These are phyloP conservation scores for Andrena praecox DNA, from an alignment of 2,888 invertebrate species.

Conservation along the genomic window DNA sequence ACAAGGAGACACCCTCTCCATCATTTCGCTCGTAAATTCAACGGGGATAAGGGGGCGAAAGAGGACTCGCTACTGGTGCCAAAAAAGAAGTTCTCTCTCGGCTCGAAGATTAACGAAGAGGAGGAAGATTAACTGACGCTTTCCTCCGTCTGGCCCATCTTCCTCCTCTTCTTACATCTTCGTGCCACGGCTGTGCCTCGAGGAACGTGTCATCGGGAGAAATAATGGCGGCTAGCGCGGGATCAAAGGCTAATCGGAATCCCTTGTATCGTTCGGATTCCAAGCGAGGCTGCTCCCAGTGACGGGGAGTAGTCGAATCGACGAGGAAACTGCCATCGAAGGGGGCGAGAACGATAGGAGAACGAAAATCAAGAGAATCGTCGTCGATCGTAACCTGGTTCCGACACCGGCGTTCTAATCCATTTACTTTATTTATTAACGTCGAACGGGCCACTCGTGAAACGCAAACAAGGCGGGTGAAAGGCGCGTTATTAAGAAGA, in stretches of 20 bases:
- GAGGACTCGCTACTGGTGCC: constrained; percentile 57
- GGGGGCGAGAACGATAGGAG: not conserved
- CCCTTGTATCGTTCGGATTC: constrained; percentile 48
- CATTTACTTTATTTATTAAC: too few species aligned
- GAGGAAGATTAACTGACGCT: constrained; percentile 67
- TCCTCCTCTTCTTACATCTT: constrained; percentile 29
- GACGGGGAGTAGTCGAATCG: not conserved
- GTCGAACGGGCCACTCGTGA: too few species aligned
- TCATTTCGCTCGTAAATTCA: constrained; percentile 77
- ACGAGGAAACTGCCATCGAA: not conserved
- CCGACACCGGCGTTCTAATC: not conserved
- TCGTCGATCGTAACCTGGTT: not conserved
- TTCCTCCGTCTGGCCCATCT: constrained; percentile 3
- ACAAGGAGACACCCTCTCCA: constrained; percentile 72
- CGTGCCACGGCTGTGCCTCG: constrained; percentile 5
- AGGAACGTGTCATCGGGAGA: constrained; percentile 53
- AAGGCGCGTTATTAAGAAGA: too few species aligned
- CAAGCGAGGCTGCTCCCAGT: not conserved
- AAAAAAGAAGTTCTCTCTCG: constrained; percentile 73
- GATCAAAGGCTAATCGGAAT: constrained; percentile 61
- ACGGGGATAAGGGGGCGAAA: constrained; percentile 54
- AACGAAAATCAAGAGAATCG: constrained; percentile 1
- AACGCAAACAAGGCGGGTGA: too few species aligned
- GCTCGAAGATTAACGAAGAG: constrained; percentile 78
- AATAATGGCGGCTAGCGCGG: constrained; percentile 48